Percentiles rank a stretch among this genome's conserved stretches.
These are phyloP conservation scores for Rhagium mordax DNA, from an alignment of 2,888 invertebrate species.

Conservation along the genomic window DNA sequence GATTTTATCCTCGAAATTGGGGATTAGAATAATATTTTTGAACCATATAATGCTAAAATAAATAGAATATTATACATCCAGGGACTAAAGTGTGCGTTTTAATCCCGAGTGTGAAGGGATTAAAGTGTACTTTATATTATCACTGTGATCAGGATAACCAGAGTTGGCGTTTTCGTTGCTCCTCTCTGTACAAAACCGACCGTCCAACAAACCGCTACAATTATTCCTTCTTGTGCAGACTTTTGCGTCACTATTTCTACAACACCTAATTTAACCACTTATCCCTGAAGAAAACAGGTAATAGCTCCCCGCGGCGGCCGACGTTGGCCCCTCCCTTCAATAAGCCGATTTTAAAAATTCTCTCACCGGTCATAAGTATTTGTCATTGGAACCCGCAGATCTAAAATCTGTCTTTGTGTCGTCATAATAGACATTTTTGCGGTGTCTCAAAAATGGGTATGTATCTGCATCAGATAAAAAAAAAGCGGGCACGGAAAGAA, in stretches of 20 bases:
- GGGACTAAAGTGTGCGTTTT: too few relatives aligned
- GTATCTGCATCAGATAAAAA: constrained; percentile 3
- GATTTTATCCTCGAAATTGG: too few relatives aligned
- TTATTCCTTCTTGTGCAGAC: neutral
- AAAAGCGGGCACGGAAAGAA: constrained; percentile 16
- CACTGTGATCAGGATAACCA: too few relatives aligned
- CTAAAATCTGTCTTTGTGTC: neutral
- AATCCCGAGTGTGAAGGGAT: too few relatives aligned
- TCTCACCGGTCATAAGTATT: neutral
- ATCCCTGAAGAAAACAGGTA: neutral
- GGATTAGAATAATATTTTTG: too few relatives aligned
- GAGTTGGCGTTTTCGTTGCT: too few relatives aligned
- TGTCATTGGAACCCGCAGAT: neutral
- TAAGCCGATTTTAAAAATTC: neutral
- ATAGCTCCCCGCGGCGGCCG: neutral
- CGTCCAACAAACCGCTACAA: neutral
- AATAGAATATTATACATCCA: too few relatives aligned
- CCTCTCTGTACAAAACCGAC: too few relatives aligned
- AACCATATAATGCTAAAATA: too few relatives aligned
- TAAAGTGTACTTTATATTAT: too few relatives aligned
- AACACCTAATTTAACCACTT: neutral
- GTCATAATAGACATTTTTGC: neutral
- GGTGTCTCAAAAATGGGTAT: neutral
- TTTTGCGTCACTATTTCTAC: neutral
- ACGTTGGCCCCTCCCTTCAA: neutral